Evolutionary conservation across 2,113 vertebrate genomes (phyloP).

Genomic region (Girardinichthys multiradiatus): DNA sequence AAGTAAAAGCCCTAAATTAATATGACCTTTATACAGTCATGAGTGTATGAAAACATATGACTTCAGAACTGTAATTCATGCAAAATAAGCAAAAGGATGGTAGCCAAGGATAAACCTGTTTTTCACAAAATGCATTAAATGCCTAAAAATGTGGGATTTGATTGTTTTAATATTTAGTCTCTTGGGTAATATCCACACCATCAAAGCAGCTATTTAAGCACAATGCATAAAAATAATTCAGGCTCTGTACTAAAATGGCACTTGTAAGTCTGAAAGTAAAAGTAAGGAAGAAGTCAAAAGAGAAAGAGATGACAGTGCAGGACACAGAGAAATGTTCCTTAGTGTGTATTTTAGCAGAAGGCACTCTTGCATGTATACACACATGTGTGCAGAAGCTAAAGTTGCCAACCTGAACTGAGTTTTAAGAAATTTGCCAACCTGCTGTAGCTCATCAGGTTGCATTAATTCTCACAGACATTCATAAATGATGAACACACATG

Average conservation of each 20-base stretch:
- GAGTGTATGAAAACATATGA: neutral
- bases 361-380: neutral
- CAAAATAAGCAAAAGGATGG: neutral
- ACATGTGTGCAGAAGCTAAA: neutral
- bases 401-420: slow-evolving; percentile 4
- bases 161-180: neutral
- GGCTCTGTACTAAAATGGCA: neutral
- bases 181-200: neutral
- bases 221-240: neutral
- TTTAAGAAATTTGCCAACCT: slow-evolving; percentile 18
- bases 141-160: neutral
- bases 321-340: neutral
- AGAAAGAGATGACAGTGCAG: neutral
- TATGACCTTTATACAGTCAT: no score
- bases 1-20: no score
- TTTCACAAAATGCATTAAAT: neutral
- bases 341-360: slow-evolving; percentile 6
- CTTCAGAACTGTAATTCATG: neutral
- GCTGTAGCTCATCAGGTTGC: slow-evolving; percentile 16
- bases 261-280: neutral
- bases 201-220: neutral
- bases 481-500: neutral
- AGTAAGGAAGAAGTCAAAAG: neutral
- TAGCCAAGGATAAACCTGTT: neutral
- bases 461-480: slow-evolving; percentile 16